Evolutionary conservation across 2,797 vertebrate species (phyloP).

Genomic region (Ctenopoma multispine): DNA sequence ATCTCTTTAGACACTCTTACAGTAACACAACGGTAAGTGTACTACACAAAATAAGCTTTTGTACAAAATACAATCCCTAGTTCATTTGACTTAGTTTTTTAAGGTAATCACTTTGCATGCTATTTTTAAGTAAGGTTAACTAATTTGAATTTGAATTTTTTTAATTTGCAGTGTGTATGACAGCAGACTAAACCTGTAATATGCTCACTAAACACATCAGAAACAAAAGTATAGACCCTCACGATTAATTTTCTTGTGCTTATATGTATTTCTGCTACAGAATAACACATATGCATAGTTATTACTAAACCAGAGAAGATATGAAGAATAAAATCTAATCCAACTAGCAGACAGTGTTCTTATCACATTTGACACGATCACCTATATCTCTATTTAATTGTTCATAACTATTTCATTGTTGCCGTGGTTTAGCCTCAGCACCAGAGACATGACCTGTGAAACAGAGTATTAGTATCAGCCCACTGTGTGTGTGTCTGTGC

Average conservation of each 20-base stretch:
- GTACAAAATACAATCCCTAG: too few species aligned
- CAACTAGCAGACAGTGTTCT: background rate
- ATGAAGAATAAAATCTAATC: background rate
- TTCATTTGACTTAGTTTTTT: too few species aligned
- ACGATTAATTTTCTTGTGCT: too few species aligned
- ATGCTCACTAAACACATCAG: background rate
- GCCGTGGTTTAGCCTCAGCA: slow-evolving; percentile 46
- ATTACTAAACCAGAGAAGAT: background rate
- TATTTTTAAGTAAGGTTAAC: too few species aligned
- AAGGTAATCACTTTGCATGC: too few species aligned
- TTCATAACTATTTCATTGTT: too few species aligned
- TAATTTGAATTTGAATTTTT: too few species aligned
- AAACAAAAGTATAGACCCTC: background rate
- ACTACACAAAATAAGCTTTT: too few species aligned
- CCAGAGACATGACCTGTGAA: slow-evolving; percentile 3
- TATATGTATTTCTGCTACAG: too few species aligned
- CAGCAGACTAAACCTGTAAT: background rate
- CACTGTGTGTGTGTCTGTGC: slow-evolving; percentile 40
- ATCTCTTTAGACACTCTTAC: too few species aligned
- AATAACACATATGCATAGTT: background rate
- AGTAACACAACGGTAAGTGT: too few species aligned
- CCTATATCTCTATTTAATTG: too few species aligned
- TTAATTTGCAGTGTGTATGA: background rate
- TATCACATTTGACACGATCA: slow-evolving; percentile 42
- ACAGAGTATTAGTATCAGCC: slow-evolving; percentile 16